A percentile compares a stretch with the other conserved stretches of the same genome.
phyloP scores from a whole-genome alignment of 2,888 invertebrate species.

The Meta bourneti region DNA sequence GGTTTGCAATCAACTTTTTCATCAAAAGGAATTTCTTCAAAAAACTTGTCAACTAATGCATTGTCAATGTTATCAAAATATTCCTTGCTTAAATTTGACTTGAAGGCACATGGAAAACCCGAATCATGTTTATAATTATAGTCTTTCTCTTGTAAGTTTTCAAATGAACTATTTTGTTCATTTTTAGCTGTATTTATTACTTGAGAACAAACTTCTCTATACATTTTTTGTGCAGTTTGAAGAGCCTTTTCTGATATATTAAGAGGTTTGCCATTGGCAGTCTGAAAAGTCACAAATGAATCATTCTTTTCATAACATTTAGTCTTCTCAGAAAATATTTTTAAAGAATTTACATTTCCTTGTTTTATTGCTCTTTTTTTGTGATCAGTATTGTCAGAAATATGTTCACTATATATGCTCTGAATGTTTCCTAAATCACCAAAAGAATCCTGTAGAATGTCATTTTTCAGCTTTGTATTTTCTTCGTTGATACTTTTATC shows the following conservation, averaged over 20 bases:
- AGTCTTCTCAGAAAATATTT: not conserved
- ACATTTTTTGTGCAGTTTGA: slow-evolving; percentile 30
- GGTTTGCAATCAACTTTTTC: slow-evolving; percentile 20
- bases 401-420: not conserved
- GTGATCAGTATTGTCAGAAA: not conserved
- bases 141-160: not conserved
- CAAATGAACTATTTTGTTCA: not conserved
- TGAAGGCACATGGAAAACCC: too few species aligned
- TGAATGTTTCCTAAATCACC: not conserved
- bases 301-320: too few species aligned
- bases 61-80: slow-evolving; percentile 8
- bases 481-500: too few species aligned
- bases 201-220: slow-evolving; percentile 10
- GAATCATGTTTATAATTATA: not conserved
- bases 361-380: not conserved
- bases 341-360: not conserved
- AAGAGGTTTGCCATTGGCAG: slow-evolving; percentile 31
- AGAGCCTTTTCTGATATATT: slow-evolving; percentile 28
- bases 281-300: slow-evolving; percentile 2
- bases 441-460: not conserved
- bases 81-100: not conserved
- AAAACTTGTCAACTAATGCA: slow-evolving; percentile 16
- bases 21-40: slow-evolving; percentile 38
- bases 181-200: not conserved
- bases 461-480: not conserved